These are phyloP conservation scores for Pristionchus exspectatus DNA, from an alignment of 2,888 invertebrate genomes.

Conservation along the genomic window DNA sequence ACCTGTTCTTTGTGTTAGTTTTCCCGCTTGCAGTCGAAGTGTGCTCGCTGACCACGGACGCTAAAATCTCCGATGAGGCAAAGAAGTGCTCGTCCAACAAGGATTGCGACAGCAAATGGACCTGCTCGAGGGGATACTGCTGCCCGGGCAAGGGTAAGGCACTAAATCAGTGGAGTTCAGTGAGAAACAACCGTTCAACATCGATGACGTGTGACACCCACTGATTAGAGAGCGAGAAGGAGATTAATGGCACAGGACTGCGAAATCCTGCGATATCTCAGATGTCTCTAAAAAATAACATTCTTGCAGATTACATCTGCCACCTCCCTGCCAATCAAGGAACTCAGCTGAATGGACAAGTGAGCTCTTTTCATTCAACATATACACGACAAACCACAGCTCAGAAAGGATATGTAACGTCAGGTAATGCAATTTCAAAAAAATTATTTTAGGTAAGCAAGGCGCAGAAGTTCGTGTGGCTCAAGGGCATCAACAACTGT, in stretches of 20 bases:
- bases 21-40: slow-evolving; percentile 50
- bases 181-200: no score
- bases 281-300: no score
- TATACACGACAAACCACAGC: no score
- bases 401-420: no score
- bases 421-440: no score
- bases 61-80: slow-evolving; percentile 47
- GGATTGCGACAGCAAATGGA: slow-evolving; percentile 42
- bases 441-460: slow-evolving; percentile 10
- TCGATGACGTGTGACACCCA: no score
- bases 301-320: slow-evolving; percentile 52
- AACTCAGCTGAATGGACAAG: slow-evolving; percentile 47
- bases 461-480: slow-evolving; percentile 41
- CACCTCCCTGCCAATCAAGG: slow-evolving; percentile 54
- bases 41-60: slow-evolving; percentile 37
- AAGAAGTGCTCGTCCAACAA: slow-evolving; percentile 40
- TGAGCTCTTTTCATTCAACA: no score
- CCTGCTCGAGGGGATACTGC: slow-evolving; percentile 31
- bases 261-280: no score
- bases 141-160: slow-evolving; percentile 42
- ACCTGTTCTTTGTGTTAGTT: no score
- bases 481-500: slow-evolving; percentile 49
- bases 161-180: no score
- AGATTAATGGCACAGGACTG: no score
- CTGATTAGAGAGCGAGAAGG: no score